Base-by-base conservation (phyloP, 2,113 vertebrate species). In the Otus sunia region DNA sequence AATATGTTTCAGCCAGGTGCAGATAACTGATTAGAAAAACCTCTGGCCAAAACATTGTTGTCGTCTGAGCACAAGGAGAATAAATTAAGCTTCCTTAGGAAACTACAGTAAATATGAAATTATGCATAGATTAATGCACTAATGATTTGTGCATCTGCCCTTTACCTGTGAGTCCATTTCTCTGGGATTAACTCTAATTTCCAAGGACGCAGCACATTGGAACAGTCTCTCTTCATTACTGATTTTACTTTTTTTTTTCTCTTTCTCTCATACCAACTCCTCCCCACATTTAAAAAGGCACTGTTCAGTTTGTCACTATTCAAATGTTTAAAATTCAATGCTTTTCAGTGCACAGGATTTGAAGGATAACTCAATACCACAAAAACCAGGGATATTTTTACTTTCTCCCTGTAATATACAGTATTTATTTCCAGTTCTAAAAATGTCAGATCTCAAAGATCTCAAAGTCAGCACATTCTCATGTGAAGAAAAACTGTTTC, bases 131-230 rank as follows among this genome's bases (percentile, higher is more conserved):
- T 92, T 95, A 88, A 73, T 77, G 27, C 2, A 4, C 52, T 86
- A 80, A 71, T 91, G 79, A 89, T 95, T 94, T 91, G 89, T 96
- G 60, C 36, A 63, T 34, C 64, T 95, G 80, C 23, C 56, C 86
- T 95, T 86, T 92, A 72, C 66, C 25, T 78, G 56, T 43, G 45
- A 60, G 5, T 92, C 67, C 11, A 86, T 84, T 95, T 84, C 56
- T 67, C 41, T 77, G 64, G 14, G 25, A 76, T 78, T 64, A 85
- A 72, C 26, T 91, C 32, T 72, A 30, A 55, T 95, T 94, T 94
- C 66, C 60, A 84, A 87, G 52, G 43, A 63, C 30, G 85, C 47
- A 43, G 79, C 37, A 91, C 36, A 84, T 11, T 68, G 29, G 87
- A 78, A 29, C 19, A 71, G 26, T 30, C 39, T 91, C 58, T 64